These are phyloP conservation scores for Brachionus angularis DNA, from an alignment of 1,140 invertebrate genomes.

Conservation along the genomic window DNA sequence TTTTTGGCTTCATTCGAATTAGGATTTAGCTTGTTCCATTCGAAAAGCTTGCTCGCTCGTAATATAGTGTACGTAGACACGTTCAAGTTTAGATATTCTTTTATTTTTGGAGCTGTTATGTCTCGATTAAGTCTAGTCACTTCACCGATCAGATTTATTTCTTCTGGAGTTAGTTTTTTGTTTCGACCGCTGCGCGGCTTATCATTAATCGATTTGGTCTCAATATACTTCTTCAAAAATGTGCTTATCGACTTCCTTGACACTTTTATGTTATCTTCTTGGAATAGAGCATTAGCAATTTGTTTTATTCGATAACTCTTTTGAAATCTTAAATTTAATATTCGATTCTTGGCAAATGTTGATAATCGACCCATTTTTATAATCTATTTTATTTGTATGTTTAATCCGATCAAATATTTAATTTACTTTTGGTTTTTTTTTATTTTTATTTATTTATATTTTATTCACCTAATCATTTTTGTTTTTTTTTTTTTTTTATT, in stretches of 20 bases:
- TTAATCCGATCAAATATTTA: too few species aligned
- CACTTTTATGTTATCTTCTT: slow-evolving; percentile 41
- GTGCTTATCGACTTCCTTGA: slow-evolving; percentile 40
- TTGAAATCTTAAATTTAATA: slow-evolving; percentile 32
- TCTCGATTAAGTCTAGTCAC: slow-evolving; percentile 30
- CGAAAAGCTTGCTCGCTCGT: slow-evolving; percentile 41
- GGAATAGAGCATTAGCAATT: slow-evolving; percentile 35
- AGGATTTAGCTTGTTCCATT: slow-evolving; percentile 42
- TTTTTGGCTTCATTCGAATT: slow-evolving; percentile 41
- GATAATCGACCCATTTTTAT: slow-evolving; percentile 39
- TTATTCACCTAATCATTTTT: slow-evolving; percentile 36
- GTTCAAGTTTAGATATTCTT: slow-evolving; percentile 38
- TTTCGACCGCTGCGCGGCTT: slow-evolving; percentile 37
- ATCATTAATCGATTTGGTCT: slow-evolving; percentile 40
- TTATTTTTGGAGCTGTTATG: slow-evolving; percentile 42
- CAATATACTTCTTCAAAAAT: slow-evolving; percentile 42
- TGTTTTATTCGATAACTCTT: slow-evolving; percentile 40
- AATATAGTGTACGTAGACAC: slow-evolving; percentile 39
- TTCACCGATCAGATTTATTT: slow-evolving; percentile 39
- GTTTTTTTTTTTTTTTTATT: neutral
- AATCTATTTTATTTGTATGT: neutral
- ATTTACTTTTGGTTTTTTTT: too few species aligned
- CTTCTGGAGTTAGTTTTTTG: slow-evolving; percentile 38
- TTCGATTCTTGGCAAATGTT: slow-evolving; percentile 43
- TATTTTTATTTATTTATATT: too few species aligned